These are phyloP conservation scores for Drosophila pegasa DNA, from an alignment of 2,888 invertebrate species.

Conservation along the genomic window DNA sequence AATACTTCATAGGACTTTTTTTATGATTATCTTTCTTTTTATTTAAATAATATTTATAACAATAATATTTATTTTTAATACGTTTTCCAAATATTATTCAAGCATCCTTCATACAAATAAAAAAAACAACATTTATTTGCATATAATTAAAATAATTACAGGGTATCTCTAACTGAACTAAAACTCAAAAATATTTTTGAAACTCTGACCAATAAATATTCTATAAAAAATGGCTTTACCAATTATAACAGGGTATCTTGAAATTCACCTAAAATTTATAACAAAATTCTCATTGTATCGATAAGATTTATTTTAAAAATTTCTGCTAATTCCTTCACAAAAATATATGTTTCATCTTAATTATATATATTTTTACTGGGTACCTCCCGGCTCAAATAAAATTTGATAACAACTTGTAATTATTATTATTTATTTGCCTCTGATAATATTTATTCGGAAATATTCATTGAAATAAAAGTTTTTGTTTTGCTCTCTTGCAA, in stretches of 20 bases:
- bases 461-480: background rate
- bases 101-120: background rate
- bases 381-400: background rate
- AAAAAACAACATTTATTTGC: background rate
- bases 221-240: background rate
- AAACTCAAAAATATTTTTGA: too few relatives aligned
- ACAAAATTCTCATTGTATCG: too few relatives aligned
- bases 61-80: background rate
- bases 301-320: too few relatives aligned
- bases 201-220: background rate
- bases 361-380: background rate
- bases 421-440: background rate
- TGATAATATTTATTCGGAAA: slow-evolving; percentile 26
- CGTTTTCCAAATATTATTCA: background rate
- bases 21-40: background rate
- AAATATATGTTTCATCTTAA: background rate
- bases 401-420: slow-evolving; percentile 8
- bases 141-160: background rate
- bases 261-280: too few relatives aligned
- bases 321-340: too few relatives aligned
- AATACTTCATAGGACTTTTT: too few relatives aligned
- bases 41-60: background rate
- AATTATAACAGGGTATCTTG: background rate
- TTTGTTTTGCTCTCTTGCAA: slow-evolving; percentile 20
- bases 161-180: background rate